Base-by-base conservation (phyloP, 2,113 vertebrate genomes). In the Corythornis cristatus region DNA sequence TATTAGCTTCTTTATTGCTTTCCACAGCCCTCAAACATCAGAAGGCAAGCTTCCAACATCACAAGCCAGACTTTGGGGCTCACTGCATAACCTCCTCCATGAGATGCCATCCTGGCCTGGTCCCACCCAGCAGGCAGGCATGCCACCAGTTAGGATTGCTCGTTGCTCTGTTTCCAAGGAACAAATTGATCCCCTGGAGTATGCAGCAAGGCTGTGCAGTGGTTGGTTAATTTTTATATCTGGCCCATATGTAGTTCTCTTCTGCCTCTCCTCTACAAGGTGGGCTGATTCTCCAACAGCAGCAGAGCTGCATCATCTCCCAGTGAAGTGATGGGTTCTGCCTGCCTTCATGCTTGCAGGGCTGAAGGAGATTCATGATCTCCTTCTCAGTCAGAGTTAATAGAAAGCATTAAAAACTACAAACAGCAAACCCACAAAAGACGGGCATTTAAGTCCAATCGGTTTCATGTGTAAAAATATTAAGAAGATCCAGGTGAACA, bases 261-360 rank as follows among this genome's bases (percentile, higher is more conserved):
- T 66, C 22, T 56, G 25, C 40, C 20, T 58, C 62, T 74, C 71
- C 48, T 31, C 46, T 61, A 46, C 70, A 57, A 71, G 35, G 20
- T 0, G 2, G 28, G 15, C 17, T 79, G 70, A 35, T 15, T 11
- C 7, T 70, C 29, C 67, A 80, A 26, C 8, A 88, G 43, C 43
- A 71, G 33, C 29, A 56, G 56, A 60, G 28, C 61, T 70, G 48
- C 16, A 48, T 5, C 66, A 64, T 46, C 54, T 78, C 48, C 29
- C 5, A 15, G 9, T 3, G 8, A 14, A 58, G 17, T 0, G 1
- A 35, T 8, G 21, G 31, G 42, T 0, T 0, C 21, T 29, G 14
- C 61, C 29, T 26, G 33, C 81, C 46, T 51, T 81, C 13, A 5
- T 0, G 15, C 45, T 20, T 11, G 15, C 21, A 16, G 57, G 54